Evolutionary conservation across 2,797 vertebrate species (phyloP), one percentile per base, ranked within the genome.

Genomic region (Oreochromis mossambicus): DNA sequence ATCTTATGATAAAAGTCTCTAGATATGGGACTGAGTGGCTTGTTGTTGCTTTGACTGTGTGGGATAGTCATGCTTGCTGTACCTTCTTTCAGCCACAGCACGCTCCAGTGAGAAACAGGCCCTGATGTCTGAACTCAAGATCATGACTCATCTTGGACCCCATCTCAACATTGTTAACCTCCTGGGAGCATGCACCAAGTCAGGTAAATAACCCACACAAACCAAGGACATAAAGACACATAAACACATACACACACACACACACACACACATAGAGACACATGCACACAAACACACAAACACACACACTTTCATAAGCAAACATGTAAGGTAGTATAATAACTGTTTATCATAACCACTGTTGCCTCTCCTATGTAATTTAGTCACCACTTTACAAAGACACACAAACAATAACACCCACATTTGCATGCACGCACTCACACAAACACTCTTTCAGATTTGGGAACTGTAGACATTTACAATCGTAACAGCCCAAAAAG

Each of bases 141-240:
- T 99, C 92, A 99, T 99, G 99, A 99, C 98, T 68, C 99, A 99
- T 84, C 97, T 99, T 3, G 99, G 99, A n/a, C 98, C 99, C 0
- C 99, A 99, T 90, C 95, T 99, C 70, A 99, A 99, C 91, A 99
- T 99, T 1, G 98, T 99, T 24, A 99, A 99, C 94, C 96, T 99
- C 75, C 94, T 99, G 88, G 99, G 98, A 79, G 98, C 98, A 3
- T 99, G 99, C 91, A 99, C 99, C 70, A 99, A 99, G 93, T 98
- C 98, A 97, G 99, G 99, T 99, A 90, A 91, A 58, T 82, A 51
- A 14, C 5, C 38, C 56, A 73, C 68, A 75, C 56, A 41, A 12
- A 24, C 5, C 29, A 17, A 24, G 51, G 36, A 79, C 14, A 41
- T 12, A 41, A 43, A 82, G 3, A 81, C 19, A 80, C 6, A 43